Base-by-base conservation (phyloP, 2,888 invertebrate species). In the Dasypogon diadema region DNA sequence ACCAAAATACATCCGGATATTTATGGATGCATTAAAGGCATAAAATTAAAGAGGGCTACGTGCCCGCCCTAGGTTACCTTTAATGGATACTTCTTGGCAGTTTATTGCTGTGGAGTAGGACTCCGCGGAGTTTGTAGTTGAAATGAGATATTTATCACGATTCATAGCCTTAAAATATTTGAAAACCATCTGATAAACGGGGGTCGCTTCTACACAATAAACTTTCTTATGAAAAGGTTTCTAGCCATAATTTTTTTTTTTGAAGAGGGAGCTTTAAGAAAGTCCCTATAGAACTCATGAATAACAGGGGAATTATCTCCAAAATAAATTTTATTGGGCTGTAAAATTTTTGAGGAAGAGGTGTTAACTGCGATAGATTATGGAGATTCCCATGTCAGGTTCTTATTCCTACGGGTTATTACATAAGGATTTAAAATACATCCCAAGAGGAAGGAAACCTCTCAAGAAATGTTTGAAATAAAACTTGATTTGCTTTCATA, bases 11-110 rank as follows among this genome's bases (percentile, higher is more conserved):
- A 54, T 51, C 70, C 54, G 54, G 70, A 54, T 54, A 70, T 70
- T 70, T 70, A 70, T 70, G 54, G 51, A 34, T 21, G 54, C 70
- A 70, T 70, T 70, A 70, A 70, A 54, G 34, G 70, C 54, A n/a
- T 70, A 70, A 70, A 70, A 70, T 70, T 70, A 70, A 70, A 70
- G 51, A 70, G 34, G 70, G 70, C 70, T 70, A 70, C 70, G 70
- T 70, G 65, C 48, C 24, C 26, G 26, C 26, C 65, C 65, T 48
- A 24, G 65, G 65, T 26, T 48, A 24, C 48, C 24, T 68, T 68
- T 68, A 68, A 68, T 68, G 65, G 65, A 68, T 68, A 68, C 65
- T 68, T 68, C 65, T 24, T 46, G n/a, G 48, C 22, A 26, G 24
- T 68, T 68, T 48, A 68, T 48, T 46, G 18, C 24, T 16, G 24